These are phyloP conservation scores for Craseonycteris thonglongyai DNA, from an alignment of 2,113 vertebrate species.

Conservation along the genomic window DNA sequence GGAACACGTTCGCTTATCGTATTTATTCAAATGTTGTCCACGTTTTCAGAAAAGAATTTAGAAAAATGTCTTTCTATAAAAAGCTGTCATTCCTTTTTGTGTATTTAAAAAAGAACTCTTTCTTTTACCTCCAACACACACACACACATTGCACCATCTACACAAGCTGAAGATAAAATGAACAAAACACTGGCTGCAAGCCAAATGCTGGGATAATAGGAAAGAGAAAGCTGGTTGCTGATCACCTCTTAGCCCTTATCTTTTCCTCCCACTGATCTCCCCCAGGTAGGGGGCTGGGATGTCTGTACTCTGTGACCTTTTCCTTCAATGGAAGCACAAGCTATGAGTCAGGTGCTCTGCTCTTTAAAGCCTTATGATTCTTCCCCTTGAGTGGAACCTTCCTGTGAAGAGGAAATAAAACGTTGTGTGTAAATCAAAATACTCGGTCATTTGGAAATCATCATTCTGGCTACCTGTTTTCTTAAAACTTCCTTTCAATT, in stretches of 20 bases:
- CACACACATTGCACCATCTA: background rate
- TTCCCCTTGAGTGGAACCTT: background rate
- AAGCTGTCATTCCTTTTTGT: background rate
- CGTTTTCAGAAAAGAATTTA: background rate
- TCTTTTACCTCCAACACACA: background rate
- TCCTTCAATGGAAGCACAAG: background rate
- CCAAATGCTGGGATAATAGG: background rate
- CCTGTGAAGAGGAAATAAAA: constrained; percentile 10
- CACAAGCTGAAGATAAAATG: constrained; percentile 33
- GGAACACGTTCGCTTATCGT: constrained; percentile 17
- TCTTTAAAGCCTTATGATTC: background rate
- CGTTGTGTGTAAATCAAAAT: background rate
- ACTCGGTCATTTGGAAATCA: background rate
- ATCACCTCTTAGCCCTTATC: background rate
- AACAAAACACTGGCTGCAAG: background rate
- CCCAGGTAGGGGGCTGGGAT: background rate
- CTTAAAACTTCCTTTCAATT: background rate
- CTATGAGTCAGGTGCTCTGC: background rate
- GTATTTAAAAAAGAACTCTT: background rate
- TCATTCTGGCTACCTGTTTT: background rate
- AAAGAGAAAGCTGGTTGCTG: background rate
- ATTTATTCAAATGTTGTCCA: constrained; percentile 19
- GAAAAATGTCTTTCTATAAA: constrained; percentile 25
- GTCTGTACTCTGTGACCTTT: background rate
- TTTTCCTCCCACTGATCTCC: background rate